Evolutionary conservation across 64 coral and sea anemone species (phyloP).

Genomic region (Anthopleura sola): DNA sequence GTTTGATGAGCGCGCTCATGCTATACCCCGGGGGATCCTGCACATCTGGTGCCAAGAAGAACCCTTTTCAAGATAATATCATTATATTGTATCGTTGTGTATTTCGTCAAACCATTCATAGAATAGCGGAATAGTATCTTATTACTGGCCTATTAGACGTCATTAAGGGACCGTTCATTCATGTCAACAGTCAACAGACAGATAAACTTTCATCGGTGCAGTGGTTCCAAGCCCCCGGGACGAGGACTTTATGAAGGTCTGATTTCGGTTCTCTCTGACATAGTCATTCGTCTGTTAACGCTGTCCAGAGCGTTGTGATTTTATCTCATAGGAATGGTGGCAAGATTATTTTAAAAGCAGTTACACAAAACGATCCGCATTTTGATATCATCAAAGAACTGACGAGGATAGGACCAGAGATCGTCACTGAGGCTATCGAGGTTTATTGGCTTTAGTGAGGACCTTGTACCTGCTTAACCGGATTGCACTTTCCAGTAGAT

Average conservation of each 20-base stretch:
- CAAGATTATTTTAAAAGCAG: not conserved
- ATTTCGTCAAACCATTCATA: not conserved
- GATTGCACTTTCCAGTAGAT: not conserved
- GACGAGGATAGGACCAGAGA: too few species aligned
- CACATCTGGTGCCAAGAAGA: not conserved
- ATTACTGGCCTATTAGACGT: conserved; percentile 1
- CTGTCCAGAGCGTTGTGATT: not conserved
- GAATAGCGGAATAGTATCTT: not conserved
- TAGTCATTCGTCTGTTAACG: not conserved
- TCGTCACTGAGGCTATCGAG: too few species aligned
- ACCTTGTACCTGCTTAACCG: not conserved
- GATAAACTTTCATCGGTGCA: not conserved
- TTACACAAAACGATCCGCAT: not conserved
- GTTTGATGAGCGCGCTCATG: too few species aligned
- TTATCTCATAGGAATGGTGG: conserved; percentile 4
- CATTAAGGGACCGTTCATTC: not conserved
- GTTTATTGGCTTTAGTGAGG: not conserved
- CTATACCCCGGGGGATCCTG: not conserved
- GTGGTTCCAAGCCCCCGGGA: not conserved
- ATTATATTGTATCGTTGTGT: not conserved
- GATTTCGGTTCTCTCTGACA: not conserved
- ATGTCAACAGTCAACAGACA: not conserved
- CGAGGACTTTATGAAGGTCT: not conserved
- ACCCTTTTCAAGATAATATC: not conserved
- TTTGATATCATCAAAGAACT: not conserved